Evolutionary conservation across 2,113 vertebrate genomes (phyloP), one percentile per base, ranked within the genome.

Genomic region (Seriola dumerili): DNA sequence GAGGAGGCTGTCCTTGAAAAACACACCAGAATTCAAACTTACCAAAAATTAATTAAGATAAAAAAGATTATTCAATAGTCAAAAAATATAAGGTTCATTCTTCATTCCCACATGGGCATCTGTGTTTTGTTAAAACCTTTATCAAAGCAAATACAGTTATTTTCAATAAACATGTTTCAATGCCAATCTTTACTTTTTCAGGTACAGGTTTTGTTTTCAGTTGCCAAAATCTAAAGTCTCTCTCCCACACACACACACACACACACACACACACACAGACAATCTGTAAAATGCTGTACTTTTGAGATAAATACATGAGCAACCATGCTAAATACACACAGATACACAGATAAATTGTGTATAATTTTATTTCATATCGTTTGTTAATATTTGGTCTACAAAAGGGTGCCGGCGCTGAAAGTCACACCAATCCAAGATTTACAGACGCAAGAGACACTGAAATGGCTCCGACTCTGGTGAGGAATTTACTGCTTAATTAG

Each of bases 391-490:
- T 23, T 71, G 13, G 2, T 50, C 16, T 46, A 50, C 1, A 5
- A 50, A 17, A 29, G 29, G 29, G 29, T 29, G 29, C 29, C 29
- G 29, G 29, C 29, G 10, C 23, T 73, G 36, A 50, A 42, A 38
- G 75, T 75, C 0, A 77, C 69, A 75, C 17, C 6, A 62, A 1
- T 62, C 10, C 1, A n/a, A 25, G 8, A 11, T 48, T 38, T 13
- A 1, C 14, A 62, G 21, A 70, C 3, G 0, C 54, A 61, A 44
- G 3, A 52, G 5, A 25, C 7, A 0, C 36, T 13, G 72, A 25
- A 40, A 95, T 95, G 95, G 93, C 94, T 2, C 90, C 93, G 1
- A 93, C 83, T 34, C 85, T 93, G 92, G 95, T 95, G 8, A 80
- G 85, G 0, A 46, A n/a, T 70, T 32, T 2, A 7, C 64, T 5